Percentiles rank a stretch among this genome's conserved stretches.
Conservation (phyloP, 2,797 vertebrate species). For the Chelonia mydas region DNA sequence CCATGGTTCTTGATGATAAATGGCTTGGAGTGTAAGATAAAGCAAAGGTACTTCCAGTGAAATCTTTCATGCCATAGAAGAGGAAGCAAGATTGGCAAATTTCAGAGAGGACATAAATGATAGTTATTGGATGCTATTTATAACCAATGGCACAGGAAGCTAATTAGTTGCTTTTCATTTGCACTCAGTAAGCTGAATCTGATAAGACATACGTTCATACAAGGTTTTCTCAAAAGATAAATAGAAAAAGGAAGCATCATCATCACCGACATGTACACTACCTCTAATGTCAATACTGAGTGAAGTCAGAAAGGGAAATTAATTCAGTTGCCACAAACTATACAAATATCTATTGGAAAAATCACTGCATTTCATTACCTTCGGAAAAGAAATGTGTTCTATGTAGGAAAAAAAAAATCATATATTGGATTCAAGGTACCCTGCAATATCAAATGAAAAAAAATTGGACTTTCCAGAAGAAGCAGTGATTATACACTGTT, state of each 20-base stretch:
- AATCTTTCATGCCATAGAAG: slow-evolving; percentile 77
- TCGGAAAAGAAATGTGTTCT: not conserved
- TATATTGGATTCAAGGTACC: not conserved
- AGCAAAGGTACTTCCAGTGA: slow-evolving; percentile 65
- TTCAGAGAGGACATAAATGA: slow-evolving; percentile 54
- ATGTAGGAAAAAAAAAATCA: not conserved
- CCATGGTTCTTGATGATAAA: slow-evolving; percentile 72
- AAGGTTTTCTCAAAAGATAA: slow-evolving; percentile 58
- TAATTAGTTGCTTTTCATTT: slow-evolving; percentile 69
- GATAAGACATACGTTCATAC: slow-evolving; percentile 42
- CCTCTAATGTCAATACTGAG: not conserved
- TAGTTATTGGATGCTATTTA: slow-evolving; percentile 71
- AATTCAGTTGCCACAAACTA: not conserved
- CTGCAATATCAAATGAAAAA: not conserved
- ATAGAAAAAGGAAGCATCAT: slow-evolving; percentile 10
- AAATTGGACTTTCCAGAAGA: not conserved
- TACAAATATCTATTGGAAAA: not conserved
- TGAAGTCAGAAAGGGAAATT: not conserved
- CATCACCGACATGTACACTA: slow-evolving; percentile 2
- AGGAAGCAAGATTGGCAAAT: slow-evolving; percentile 68
- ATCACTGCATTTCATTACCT: not conserved
- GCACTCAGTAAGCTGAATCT: slow-evolving; percentile 23
- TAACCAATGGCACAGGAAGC: slow-evolving; percentile 71
- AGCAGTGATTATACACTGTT: not conserved
- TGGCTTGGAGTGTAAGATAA: slow-evolving; percentile 57